Evolutionary conservation across 2,797 vertebrate species (phyloP).

Genomic region (Meriones psammophilus): DNA sequence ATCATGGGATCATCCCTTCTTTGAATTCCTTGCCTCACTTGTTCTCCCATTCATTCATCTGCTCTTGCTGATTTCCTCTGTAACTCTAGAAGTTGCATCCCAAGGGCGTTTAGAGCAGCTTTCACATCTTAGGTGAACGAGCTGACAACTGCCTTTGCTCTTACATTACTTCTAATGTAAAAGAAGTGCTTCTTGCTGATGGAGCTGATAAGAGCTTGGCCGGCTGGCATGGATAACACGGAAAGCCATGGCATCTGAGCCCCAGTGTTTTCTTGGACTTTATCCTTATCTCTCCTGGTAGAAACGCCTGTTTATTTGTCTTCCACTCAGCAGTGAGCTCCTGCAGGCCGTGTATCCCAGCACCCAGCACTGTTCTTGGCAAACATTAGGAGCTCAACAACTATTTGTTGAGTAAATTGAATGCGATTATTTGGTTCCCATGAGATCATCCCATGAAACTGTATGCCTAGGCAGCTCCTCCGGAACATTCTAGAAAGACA

Average conservation of each 20-base stretch:
- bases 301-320: constrained; percentile 24
- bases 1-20: background rate
- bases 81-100: constrained; percentile 5
- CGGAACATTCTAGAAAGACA: constrained; percentile 56
- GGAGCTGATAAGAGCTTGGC: background rate
- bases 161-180: constrained; percentile 6
- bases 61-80: constrained; percentile 17
- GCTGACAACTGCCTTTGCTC: background rate
- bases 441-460: constrained; percentile 78
- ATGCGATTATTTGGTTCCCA: constrained; percentile 79
- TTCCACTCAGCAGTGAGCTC: constrained; percentile 52
- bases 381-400: constrained; percentile 77
- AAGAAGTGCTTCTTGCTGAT: constrained; percentile 44
- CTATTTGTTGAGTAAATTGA: constrained; percentile 81
- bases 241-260: background rate
- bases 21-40: constrained; percentile 13
- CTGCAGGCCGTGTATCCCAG: constrained; percentile 65
- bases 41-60: background rate
- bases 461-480: constrained; percentile 14
- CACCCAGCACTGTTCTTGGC: constrained; percentile 68
- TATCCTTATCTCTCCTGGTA: background rate
- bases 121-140: background rate
- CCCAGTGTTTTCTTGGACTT: constrained; percentile 31
- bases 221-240: background rate
- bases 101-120: background rate